phyloP scores from a whole-genome alignment of 2,888 invertebrate species.

The Harmothoe impar region DNA sequence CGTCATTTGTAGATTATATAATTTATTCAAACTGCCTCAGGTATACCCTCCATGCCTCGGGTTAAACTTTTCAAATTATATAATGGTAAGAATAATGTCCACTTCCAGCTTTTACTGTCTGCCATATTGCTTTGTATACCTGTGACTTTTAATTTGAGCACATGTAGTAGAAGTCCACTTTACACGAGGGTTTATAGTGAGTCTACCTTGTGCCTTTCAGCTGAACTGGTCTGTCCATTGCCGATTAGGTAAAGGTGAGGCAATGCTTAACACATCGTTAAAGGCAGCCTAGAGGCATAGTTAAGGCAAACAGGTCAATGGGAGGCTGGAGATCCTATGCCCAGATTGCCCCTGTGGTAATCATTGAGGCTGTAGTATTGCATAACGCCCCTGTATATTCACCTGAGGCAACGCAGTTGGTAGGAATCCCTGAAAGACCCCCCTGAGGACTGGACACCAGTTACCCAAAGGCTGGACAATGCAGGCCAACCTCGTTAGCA shows the following conservation, averaged over 20 bases:
- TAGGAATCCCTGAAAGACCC: neutral
- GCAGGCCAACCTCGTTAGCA: neutral
- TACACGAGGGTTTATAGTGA: neutral
- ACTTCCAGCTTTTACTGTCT: too few relatives aligned
- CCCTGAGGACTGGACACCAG: neutral
- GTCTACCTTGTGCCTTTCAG: neutral
- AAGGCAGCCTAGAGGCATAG: neutral
- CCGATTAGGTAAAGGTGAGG: neutral
- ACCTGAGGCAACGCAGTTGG: neutral
- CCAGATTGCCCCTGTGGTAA: neutral
- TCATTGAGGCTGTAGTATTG: neutral
- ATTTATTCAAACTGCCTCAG: too few relatives aligned
- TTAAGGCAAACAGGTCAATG: neutral
- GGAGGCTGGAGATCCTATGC: neutral
- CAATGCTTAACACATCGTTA: neutral
- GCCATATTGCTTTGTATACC: too few relatives aligned
- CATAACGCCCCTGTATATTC: neutral
- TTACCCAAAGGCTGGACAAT: constrained; percentile 25
- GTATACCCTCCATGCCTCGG: too few relatives aligned
- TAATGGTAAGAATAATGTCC: too few relatives aligned
- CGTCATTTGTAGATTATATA: too few relatives aligned
- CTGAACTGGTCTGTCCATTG: neutral
- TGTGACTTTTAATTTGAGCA: too few relatives aligned
- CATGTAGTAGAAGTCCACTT: too few relatives aligned
- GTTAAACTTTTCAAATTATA: too few relatives aligned